Base-by-base conservation (phyloP, 1,140 invertebrate species). In the Orussus abietinus region DNA sequence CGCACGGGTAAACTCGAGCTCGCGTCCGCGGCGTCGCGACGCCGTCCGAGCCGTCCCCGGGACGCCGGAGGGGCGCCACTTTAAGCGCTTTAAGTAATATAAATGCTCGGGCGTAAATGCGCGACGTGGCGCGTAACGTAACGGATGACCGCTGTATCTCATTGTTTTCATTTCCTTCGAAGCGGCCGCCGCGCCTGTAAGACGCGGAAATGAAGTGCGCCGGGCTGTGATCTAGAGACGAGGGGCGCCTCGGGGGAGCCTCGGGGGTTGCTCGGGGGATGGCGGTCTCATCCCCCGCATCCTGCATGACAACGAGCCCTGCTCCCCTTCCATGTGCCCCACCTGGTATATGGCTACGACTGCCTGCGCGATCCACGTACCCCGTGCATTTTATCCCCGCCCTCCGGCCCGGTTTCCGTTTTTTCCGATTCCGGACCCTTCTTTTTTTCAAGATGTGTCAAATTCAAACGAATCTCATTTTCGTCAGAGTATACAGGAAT, bases 331-430 rank as follows among this genome's bases (percentile, higher is more conserved):
- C 22, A 25, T 7, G 22, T 7, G n/a, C n/a, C n/a, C n/a, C n/a
- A n/a, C n/a, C n/a, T n/a, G n/a, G n/a, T n/a, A n/a, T n/a, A n/a
- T n/a, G n/a, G n/a, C n/a, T n/a, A n/a, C n/a, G n/a, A n/a, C n/a
- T n/a, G n/a, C n/a, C n/a, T n/a, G n/a, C n/a, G n/a, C n/a, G n/a
- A n/a, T n/a, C n/a, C n/a, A n/a, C n/a, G n/a, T n/a, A n/a, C n/a
- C n/a, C n/a, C n/a, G n/a, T n/a, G 51, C 49, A 59, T 54, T 61
- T 59, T 56, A 60, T 62, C 57, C 59, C 58, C 58, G 59, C 58
- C 56, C n/a, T n/a, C n/a, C n/a, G n/a, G n/a, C n/a, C n/a, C n/a
- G n/a, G n/a, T n/a, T n/a, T n/a, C n/a, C n/a, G n/a, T n/a, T n/a
- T n/a, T n/a, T n/a, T n/a, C n/a, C n/a, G n/a, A n/a, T n/a, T n/a